These are phyloP conservation scores for Malurus splendens DNA, from an alignment of 2,797 vertebrate species.

Conservation along the genomic window DNA sequence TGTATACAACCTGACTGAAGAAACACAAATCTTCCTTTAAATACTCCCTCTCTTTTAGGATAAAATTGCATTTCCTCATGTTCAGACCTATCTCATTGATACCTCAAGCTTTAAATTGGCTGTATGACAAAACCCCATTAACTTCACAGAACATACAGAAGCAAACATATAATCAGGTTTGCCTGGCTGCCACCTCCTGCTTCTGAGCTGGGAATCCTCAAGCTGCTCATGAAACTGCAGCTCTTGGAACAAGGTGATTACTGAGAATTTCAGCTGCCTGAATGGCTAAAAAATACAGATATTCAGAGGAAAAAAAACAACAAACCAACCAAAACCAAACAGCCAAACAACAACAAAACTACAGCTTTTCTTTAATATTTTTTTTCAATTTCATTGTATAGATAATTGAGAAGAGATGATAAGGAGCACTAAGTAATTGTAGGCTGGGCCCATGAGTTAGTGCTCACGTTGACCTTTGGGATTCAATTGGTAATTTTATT, in stretches of 20 bases:
- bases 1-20: neutral
- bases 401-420: neutral
- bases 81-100: neutral
- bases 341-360: neutral
- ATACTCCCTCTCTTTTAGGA: neutral
- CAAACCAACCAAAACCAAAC: neutral
- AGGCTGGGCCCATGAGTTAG: neutral
- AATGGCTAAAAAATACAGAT: neutral
- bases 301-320: neutral
- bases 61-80: neutral
- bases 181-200: neutral
- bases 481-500: neutral
- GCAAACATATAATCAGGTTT: neutral
- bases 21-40: neutral
- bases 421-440: neutral
- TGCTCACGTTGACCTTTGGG: neutral
- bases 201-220: neutral
- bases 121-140: neutral
- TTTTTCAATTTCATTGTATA: neutral
- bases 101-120: neutral
- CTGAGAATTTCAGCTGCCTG: neutral
- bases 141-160: neutral
- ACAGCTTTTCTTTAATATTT: neutral
- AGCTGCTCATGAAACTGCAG: neutral
- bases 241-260: neutral